A percentile compares a stretch with the other conserved stretches of the same genome.
Conservation (phyloP, 2,888 invertebrate genomes). For the Erebia aethiops region DNA sequence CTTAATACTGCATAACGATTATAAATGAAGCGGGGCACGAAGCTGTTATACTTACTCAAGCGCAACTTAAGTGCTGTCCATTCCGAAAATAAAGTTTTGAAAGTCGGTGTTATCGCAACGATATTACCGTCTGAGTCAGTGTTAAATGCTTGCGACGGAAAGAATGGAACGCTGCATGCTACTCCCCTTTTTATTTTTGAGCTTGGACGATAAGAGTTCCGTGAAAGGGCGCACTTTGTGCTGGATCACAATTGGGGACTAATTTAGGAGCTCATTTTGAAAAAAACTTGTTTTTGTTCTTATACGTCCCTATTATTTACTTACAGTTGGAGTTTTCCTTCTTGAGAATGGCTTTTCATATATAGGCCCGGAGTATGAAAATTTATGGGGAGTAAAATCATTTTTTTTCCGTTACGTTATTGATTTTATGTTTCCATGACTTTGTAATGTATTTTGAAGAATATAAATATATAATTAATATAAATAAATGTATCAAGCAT, state of each 20-base stretch:
- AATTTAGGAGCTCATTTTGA: constrained; percentile 17
- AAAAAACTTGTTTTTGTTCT: neutral
- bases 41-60: constrained; percentile 41
- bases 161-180: constrained; percentile 39
- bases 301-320: no score
- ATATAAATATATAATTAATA: no score
- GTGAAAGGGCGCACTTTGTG: constrained; percentile 28
- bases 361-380: no score
- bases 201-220: constrained; percentile 31
- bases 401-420: no score
- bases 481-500: no score
- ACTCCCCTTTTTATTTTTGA: constrained; percentile 35
- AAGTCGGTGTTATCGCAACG: constrained; percentile 44
- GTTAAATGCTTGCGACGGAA: constrained; percentile 46
- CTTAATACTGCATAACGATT: constrained; percentile 16
- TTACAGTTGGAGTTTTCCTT: no score
- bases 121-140: constrained; percentile 43
- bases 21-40: constrained; percentile 26
- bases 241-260: constrained; percentile 20
- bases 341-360: no score
- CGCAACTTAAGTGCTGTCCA: constrained; percentile 43
- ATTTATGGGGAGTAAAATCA: no score
- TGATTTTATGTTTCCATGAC: no score
- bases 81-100: constrained; percentile 45
- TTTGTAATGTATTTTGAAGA: no score